These are phyloP conservation scores for Amphiduros pacificus DNA, from an alignment of 2,888 invertebrate species.

Conservation along the genomic window DNA sequence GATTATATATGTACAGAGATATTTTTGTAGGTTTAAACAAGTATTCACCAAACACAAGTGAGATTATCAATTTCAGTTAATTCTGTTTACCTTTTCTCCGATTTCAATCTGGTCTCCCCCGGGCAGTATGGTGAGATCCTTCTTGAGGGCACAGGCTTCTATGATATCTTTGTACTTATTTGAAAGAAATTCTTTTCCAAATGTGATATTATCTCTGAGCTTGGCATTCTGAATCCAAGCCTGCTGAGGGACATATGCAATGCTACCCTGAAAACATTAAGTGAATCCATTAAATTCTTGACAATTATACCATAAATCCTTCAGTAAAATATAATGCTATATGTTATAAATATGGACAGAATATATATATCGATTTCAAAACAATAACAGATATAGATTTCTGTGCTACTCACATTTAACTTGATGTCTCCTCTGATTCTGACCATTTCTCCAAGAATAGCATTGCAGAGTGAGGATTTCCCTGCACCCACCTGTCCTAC, in stretches of 20 bases:
- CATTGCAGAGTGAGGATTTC: not conserved
- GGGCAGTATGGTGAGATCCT: not conserved
- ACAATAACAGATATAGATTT: not conserved
- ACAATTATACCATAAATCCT: no score
- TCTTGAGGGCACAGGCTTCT: slow-evolving; percentile 8
- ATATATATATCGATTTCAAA: no score
- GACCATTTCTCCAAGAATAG: not conserved
- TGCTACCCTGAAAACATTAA: no score
- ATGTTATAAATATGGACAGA: no score
- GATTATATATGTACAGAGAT: no score
- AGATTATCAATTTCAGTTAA: not conserved
- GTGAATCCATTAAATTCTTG: no score
- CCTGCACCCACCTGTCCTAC: not conserved
- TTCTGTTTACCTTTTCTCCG: slow-evolving; percentile 10
- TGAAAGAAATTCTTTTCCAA: not conserved
- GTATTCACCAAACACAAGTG: no score
- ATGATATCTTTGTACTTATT: not conserved
- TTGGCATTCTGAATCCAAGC: slow-evolving; percentile 8
- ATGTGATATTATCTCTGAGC: slow-evolving; percentile 3
- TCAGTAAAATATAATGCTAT: no score
- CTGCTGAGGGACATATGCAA: slow-evolving; percentile 10
- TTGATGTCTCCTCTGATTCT: not conserved
- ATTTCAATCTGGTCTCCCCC: slow-evolving; percentile 4
- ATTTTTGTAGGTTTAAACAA: no score
- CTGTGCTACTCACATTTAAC: not conserved